phyloP scores from a whole-genome alignment of 2,113 vertebrate genomes.

The Antidorcas marsupialis region DNA sequence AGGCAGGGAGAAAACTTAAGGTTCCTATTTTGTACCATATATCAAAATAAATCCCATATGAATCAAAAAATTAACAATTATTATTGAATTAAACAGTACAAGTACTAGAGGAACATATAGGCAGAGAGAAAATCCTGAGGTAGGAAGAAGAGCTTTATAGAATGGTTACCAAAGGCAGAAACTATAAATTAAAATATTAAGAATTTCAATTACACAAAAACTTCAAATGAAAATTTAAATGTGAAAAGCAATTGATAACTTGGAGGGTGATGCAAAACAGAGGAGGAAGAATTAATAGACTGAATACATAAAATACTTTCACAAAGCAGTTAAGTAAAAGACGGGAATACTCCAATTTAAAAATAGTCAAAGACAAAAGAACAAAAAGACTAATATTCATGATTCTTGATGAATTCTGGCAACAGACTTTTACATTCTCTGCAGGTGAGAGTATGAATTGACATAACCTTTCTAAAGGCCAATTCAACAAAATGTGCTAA shows the following conservation, averaged over 20 bases:
- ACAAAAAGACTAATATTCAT: not conserved
- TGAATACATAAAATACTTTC: not conserved
- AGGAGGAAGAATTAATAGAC: not conserved
- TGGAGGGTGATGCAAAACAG: not conserved
- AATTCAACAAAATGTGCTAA: constrained; percentile 55
- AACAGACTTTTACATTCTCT: constrained; percentile 19
- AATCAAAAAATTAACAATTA: not conserved
- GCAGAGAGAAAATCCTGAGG: not conserved
- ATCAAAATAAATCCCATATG: not conserved
- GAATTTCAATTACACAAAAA: not conserved
- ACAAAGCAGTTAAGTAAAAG: not conserved
- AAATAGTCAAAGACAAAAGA: constrained; percentile 1
- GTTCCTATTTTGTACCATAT: not conserved
- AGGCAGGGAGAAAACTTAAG: not conserved
- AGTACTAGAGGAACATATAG: not conserved
- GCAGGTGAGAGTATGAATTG: constrained; percentile 46
- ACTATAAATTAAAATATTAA: not conserved
- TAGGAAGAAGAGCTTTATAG: not conserved
- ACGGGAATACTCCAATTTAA: not conserved
- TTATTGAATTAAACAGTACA: not conserved
- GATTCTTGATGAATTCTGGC: not conserved
- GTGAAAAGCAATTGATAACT: not conserved
- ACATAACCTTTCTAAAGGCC: constrained; percentile 67
- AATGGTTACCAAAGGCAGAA: not conserved
- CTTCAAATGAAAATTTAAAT: not conserved